Evolutionary conservation across 2,888 invertebrate genomes (phyloP).

Genomic region (Harpalus rubripes): DNA sequence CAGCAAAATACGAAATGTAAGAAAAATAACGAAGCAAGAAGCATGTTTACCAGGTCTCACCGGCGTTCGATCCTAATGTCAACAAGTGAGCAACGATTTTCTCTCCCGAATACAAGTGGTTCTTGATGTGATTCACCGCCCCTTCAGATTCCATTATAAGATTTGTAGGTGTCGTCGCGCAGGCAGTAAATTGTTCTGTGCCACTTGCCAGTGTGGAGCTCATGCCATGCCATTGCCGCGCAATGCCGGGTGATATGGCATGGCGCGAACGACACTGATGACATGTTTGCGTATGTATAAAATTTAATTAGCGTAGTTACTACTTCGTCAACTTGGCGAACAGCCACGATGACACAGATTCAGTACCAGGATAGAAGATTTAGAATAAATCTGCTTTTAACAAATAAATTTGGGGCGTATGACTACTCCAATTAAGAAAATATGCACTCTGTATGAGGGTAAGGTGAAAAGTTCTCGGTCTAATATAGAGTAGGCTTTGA

Average conservation of each 20-base stretch:
- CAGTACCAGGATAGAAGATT: too few species aligned
- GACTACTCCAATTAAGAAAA: too few species aligned
- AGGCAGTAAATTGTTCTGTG: slow-evolving; percentile 37
- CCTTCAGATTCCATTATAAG: slow-evolving; percentile 54
- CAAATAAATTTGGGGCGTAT: too few species aligned
- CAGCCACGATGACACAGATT: not conserved
- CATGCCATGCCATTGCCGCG: not conserved
- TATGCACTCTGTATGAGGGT: too few species aligned
- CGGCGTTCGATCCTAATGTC: slow-evolving; percentile 46
- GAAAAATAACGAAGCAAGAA: slow-evolving; percentile 49
- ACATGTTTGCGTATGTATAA: slow-evolving; percentile 37
- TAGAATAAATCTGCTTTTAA: too few species aligned
- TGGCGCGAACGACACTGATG: slow-evolving; percentile 10
- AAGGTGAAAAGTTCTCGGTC: too few species aligned
- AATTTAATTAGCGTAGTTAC: slow-evolving; percentile 40
- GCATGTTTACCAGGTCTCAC: slow-evolving; percentile 27
- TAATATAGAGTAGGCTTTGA: too few species aligned
- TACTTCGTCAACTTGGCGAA: slow-evolving; percentile 13
- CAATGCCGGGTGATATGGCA: slow-evolving; percentile 15
- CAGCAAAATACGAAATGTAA: slow-evolving; percentile 43
- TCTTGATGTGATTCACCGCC: slow-evolving; percentile 56
- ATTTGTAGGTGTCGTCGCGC: slow-evolving; percentile 45
- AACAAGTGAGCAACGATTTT: slow-evolving; percentile 56
- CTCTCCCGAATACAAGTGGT: slow-evolving; percentile 53
- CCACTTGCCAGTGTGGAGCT: not conserved